Evolutionary conservation across 2,888 invertebrate genomes (phyloP).

Genomic region (Luperina testacea): DNA sequence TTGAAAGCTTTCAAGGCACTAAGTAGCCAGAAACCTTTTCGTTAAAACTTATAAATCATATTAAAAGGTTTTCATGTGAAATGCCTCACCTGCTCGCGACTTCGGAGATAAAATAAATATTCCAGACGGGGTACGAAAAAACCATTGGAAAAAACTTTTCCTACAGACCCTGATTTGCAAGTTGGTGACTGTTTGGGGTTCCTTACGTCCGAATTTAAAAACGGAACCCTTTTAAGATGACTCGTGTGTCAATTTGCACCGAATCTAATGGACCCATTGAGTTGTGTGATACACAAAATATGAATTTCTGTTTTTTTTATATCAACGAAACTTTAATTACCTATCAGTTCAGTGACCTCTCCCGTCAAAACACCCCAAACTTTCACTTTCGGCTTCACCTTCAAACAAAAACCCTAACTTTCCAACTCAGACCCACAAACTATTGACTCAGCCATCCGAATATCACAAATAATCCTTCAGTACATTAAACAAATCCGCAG

Average conservation of each 20-base stretch:
- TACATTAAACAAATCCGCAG: conserved; percentile 66
- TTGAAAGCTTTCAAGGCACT: conserved; percentile 67
- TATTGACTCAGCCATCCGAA: conserved; percentile 43
- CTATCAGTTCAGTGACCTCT: neutral
- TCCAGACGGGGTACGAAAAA: conserved; percentile 55
- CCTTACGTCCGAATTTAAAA: neutral
- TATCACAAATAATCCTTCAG: conserved; percentile 58
- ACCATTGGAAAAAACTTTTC: conserved; percentile 46
- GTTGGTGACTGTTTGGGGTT: conserved; percentile 3
- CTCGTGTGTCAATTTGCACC: neutral
- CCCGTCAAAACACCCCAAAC: neutral
- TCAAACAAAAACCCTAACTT: conserved; percentile 17
- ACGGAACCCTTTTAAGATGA: neutral
- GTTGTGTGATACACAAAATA: neutral
- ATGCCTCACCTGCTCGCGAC: conserved; percentile 70
- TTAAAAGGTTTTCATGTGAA: conserved; percentile 76
- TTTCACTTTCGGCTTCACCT: neutral
- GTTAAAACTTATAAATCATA: conserved; percentile 76
- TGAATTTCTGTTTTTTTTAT: no score
- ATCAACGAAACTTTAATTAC: neutral
- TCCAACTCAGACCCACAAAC: conserved; percentile 26
- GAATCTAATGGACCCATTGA: neutral
- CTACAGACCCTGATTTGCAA: conserved; percentile 42
- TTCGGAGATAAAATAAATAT: conserved; percentile 69
- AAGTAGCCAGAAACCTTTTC: conserved; percentile 68